Evolutionary conservation across 2,113 vertebrate species (phyloP), one percentile per base, ranked within the genome.

Genomic region (Barnardius zonarius): DNA sequence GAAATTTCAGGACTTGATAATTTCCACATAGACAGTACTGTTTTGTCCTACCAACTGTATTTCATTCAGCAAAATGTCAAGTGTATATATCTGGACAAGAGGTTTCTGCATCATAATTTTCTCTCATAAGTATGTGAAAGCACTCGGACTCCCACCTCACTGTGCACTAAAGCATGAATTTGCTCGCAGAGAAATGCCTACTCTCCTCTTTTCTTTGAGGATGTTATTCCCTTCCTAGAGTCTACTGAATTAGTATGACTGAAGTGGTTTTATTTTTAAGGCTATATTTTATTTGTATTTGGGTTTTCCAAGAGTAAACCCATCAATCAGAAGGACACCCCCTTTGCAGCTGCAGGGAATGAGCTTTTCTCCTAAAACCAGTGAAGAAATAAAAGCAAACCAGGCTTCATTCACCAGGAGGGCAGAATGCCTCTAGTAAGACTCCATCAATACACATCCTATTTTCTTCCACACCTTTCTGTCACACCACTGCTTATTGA

Each of bases 1-100:
- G n/a, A 69, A 51, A 79, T 90, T 61, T 92, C 62, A 80, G 48
- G 63, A 94, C 24, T 73, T 31, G 48, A 8, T 64, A 68, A 79
- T 66, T 86, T 62, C 13, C 35, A 35, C 52, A 39, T 39, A 78
- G 66, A 6, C 49, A 18, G 63, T 59, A 43, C 57, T 91, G 17
- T 68, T 95, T 62, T 76, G 57, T 79, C 74, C 75, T 73, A 19
- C 7, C 77, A 84, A 59, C 46, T 73, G 59, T 23, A 15, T 83
- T 88, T 86, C 57, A 22, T 74, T 91, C 68, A 75, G 55, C 51
- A 86, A 91, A 93, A 93, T 64, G 69, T 86, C 89, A 95, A 95
- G 86, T 73, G 55, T 22, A 31, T 43, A 7, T 81, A 46, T 78
- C 46, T 33, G 74, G 91, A 70, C 83, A 61, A 92, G 94, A 91